These are phyloP conservation scores for Homalodisca vitripennis DNA, from an alignment of 1,140 invertebrate genomes.

Conservation along the genomic window DNA sequence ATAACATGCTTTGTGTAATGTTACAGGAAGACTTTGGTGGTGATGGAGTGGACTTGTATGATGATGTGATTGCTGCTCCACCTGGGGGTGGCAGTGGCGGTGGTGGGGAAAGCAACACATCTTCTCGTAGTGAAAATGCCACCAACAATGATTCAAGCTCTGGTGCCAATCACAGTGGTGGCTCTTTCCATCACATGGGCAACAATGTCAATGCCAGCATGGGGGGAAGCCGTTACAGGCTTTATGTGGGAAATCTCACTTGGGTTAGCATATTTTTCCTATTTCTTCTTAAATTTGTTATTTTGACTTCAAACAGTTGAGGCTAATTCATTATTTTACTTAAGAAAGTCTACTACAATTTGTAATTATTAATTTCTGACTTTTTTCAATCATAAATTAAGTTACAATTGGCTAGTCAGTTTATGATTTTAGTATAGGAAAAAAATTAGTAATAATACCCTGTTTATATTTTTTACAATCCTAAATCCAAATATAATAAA, in stretches of 20 bases:
- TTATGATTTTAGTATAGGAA: no score
- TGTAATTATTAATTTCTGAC: no score
- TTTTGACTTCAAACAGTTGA: background rate
- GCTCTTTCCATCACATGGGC: slow-evolving; percentile 54
- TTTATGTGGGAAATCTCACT: slow-evolving; percentile 94
- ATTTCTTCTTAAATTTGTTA: slow-evolving; percentile 10
- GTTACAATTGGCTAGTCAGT: no score
- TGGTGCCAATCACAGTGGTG: background rate
- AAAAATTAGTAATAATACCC: no score
- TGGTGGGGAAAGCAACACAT: slow-evolving; percentile 47
- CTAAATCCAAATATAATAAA: background rate
- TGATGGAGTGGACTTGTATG: slow-evolving; percentile 92
- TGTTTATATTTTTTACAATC: no score
- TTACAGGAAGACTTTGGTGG: slow-evolving; percentile 78
- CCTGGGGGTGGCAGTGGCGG: no score
- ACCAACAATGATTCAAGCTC: slow-evolving; percentile 45
- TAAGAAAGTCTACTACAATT: no score
- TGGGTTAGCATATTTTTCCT: slow-evolving; percentile 59
- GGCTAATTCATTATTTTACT: background rate
- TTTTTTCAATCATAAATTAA: no score
- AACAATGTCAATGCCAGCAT: slow-evolving; percentile 67
- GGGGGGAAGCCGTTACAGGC: slow-evolving; percentile 76
- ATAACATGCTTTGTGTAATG: no score
- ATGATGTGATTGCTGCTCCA: slow-evolving; percentile 89
- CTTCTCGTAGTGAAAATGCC: slow-evolving; percentile 22